Conservation (phyloP, 2,113 vertebrate genomes). For the Seriola quinqueradiata region DNA sequence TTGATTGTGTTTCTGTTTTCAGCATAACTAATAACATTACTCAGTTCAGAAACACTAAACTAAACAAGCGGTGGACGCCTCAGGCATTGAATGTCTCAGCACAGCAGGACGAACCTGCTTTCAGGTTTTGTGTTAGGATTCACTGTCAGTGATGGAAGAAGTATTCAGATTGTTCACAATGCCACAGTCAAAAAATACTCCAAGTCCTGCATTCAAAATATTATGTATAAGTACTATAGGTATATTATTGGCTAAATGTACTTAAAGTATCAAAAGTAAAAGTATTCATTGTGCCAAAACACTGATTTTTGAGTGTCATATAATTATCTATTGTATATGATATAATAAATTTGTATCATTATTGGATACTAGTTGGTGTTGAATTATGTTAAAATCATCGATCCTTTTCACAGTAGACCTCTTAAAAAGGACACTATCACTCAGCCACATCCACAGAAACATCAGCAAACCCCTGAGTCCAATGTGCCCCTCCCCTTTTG, state of each 20-base stretch:
- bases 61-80: slow-evolving; percentile 26
- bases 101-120: slow-evolving; percentile 68
- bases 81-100: neutral
- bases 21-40: neutral
- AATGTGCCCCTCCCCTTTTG: neutral
- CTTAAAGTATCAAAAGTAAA: too few species aligned
- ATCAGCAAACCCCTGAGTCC: neutral
- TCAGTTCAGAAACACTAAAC: slow-evolving; percentile 19
- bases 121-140: slow-evolving; percentile 5
- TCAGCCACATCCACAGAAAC: neutral
- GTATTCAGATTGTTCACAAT: neutral
- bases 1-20: slow-evolving; percentile 29
- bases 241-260: too few species aligned
- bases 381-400: too few species aligned
- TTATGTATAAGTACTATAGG: neutral
- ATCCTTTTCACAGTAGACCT: neutral
- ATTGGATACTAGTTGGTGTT: neutral
- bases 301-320: neutral
- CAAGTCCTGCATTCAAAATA: neutral
- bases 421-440: neutral
- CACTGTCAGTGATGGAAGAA: neutral
- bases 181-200: neutral
- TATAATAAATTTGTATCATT: neutral
- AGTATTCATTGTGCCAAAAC: neutral
- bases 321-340: neutral